Base-by-base conservation (phyloP, 1,140 invertebrate genomes). In the Nephotettix cincticeps region DNA sequence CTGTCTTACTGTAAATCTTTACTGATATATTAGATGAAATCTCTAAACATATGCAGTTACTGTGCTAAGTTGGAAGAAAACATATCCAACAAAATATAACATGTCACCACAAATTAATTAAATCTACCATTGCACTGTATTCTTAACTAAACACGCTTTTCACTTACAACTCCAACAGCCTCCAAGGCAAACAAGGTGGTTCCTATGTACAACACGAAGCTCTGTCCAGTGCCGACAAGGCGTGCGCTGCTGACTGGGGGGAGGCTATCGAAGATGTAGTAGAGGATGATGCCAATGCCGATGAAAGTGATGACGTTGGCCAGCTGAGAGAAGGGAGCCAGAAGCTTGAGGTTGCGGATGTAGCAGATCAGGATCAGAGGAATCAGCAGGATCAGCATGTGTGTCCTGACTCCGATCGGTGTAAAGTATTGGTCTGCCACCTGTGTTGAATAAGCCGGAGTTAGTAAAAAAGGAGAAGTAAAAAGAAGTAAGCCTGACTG, bases 141-240 rank as follows among this genome's bases (percentile, higher is more conserved):
- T n/a, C n/a, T n/a, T n/a, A n/a, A n/a, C n/a, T n/a, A n/a, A n/a
- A n/a, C n/a, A n/a, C n/a, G n/a, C n/a, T 9, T 23, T 66, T 47
- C 40, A 88, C 88, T 84, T 78, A 93, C 91, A 80, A 94, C 90
- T 29, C 92, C 92, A 32, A 97, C 94, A 17, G 94, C 94, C 80
- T 96, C 94, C 58, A 96, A 83, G 0, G 95, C 92, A 82, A 95
- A 97, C 2, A 97, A 82, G 0, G 92, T 91, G 0, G 93, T 96
- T 0, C 94, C 94, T 79, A 97, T 93, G 75, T 90, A 95, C 0
- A 94, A 82, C 0, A 90, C 87, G 77, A 89, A 89, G 58, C 85
- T 85, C 40, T 81, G 78, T 0, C 83, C 68, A 0, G 83, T 79
- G 1, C 86, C 88, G 73, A 87, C 83, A 32, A 88, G 78, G 21